phyloP scores from a whole-genome alignment of 2,797 vertebrate species.

The Myioborus miniatus region DNA sequence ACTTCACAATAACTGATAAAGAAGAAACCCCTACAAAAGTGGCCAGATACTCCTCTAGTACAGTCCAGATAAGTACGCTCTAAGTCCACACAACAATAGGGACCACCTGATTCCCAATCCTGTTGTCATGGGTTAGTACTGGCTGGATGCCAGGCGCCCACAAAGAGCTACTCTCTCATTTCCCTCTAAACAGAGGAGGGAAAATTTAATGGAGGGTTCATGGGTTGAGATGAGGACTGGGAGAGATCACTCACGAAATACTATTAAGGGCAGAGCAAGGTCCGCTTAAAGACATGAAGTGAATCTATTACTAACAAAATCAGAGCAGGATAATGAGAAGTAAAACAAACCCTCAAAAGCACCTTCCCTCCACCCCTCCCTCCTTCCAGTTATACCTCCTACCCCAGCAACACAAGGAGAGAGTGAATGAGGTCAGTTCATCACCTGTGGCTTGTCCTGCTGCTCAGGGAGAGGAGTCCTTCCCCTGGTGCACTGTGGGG shows the following conservation, averaged over 20 bases:
- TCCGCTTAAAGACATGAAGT: background rate
- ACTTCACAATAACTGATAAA: background rate
- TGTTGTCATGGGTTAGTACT: background rate
- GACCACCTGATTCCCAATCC: background rate
- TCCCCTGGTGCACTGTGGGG: background rate
- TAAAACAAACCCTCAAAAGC: background rate
- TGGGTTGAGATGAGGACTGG: background rate
- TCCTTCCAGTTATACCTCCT: background rate
- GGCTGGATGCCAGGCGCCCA: background rate
- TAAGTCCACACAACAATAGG: background rate
- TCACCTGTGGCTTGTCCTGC: background rate
- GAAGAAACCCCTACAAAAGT: fast-evolving
- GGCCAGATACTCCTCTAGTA: background rate
- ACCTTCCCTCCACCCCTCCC: background rate
- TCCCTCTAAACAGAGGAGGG: background rate
- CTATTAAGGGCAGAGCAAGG: background rate
- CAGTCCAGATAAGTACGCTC: background rate
- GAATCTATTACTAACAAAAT: background rate
- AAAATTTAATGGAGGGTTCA: background rate
- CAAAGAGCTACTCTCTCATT: background rate
- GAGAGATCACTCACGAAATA: background rate
- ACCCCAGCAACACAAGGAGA: background rate
- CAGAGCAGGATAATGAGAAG: background rate
- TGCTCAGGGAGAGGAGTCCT: background rate
- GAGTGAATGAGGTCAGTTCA: background rate